Percentiles rank a stretch among this genome's conserved stretches.
Evolutionary conservation across 30 jellyfish, hydroid and myxozoan species (phyloP).

Genomic region (Turritopsis dohrnii): DNA sequence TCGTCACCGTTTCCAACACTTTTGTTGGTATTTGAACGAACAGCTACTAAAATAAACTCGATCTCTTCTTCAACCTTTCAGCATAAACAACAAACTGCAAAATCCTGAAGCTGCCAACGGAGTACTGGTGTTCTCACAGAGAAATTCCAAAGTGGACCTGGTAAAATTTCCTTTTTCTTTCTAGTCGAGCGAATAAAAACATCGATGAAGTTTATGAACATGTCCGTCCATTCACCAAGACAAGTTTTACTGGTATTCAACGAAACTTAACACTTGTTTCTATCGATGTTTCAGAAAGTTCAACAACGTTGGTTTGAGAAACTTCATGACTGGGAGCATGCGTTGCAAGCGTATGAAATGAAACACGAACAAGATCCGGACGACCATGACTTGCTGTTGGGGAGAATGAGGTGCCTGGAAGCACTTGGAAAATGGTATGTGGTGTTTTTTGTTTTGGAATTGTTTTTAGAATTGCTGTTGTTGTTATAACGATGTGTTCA

Average conservation of each 20-base stretch:
- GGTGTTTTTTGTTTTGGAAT: not conserved
- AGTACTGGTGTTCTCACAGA: constrained; percentile 86
- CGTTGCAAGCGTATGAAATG: constrained; percentile 79
- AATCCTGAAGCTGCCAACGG: constrained; percentile 99
- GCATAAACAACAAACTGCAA: constrained; percentile 90
- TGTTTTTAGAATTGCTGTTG: not conserved
- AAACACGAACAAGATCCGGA: constrained; percentile 78
- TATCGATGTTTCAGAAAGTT: constrained; percentile 47
- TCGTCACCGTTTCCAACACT: not conserved
- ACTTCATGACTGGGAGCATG: constrained; percentile 98
- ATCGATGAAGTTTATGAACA: not conserved
- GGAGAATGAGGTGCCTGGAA: constrained; percentile 93
- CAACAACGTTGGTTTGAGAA: constrained; percentile 97
- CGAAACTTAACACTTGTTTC: not conserved
- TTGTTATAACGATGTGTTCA: not conserved
- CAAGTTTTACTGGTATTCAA: not conserved
- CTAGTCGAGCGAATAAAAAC: not conserved
- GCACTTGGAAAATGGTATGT: constrained; percentile 98
- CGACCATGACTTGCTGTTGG: constrained; percentile 66
- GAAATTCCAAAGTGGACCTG: constrained; percentile 67
- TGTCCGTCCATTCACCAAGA: not conserved
- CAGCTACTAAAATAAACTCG: not conserved
- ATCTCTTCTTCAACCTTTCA: constrained; percentile 4
- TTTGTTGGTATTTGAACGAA: too few species aligned
- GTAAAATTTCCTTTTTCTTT: constrained; percentile 30